Base-by-base conservation (phyloP, 2,113 vertebrate genomes). In the Pygoscelis antarcticus region DNA sequence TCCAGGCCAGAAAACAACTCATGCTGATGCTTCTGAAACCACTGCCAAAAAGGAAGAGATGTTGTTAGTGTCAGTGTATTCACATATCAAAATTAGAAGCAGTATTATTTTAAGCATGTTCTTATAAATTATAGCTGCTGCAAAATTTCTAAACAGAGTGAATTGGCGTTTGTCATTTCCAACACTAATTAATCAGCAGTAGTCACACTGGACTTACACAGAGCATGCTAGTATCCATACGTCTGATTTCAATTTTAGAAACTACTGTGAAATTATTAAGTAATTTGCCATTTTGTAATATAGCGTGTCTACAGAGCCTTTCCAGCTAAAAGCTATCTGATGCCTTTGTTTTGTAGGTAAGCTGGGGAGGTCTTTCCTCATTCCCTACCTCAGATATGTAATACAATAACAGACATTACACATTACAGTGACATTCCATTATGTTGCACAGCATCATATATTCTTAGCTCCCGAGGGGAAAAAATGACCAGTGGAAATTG, bases 391-490 rank as follows among this genome's bases (percentile, higher is more conserved):
- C 68, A 85, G 82, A 66, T 79, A 78, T 49, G 66, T 95, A 94
- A 89, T 61, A 46, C 65, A 90, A 47, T 86, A 94, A 42, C 89
- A 96, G 78, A 78, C 40, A 90, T 61, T 86, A 64, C 66, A 95
- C 68, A 83, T 88, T 94, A 93, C 58, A 91, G 38, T 89, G 96
- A 77, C 92, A 97, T 97, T 97, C 94, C 89, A 97, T 93, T 97
- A 89, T 94, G 69, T 92, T 89, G 91, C 95, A 93, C 69, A 92
- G 90, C 65, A 95, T 97, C 92, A 83, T 84, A 92, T 51, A 91
- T 76, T 96, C 89, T 94, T 92, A 85, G 92, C 95, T 95, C 95
- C 95, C 3, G 14, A 96, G 90, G 65, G 89, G 89, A 89, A 95
- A 97, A 93, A 91, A 75, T 87, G 84, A 92, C 97, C 94, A 83